A percentile compares a stretch with the other conserved stretches of the same genome.
phyloP scores from a whole-genome alignment of 2,797 vertebrate species.

The Mormyrops boulengeri region DNA sequence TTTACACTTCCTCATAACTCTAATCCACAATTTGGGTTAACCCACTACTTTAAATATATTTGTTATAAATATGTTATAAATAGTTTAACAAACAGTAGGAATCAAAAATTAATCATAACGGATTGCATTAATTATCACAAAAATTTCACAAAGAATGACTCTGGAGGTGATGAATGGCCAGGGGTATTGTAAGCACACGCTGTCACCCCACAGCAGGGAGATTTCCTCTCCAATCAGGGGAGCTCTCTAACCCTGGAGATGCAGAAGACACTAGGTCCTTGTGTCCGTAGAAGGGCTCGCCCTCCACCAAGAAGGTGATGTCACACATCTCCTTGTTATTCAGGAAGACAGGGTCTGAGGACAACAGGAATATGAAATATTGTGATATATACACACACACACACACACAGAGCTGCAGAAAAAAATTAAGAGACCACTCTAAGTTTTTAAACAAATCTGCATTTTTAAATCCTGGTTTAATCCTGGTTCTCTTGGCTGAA shows the following conservation, averaged over 20 bases:
- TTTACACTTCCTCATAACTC: too few species aligned
- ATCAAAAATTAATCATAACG: background rate
- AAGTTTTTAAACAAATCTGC: too few species aligned
- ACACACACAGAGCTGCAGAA: too few species aligned
- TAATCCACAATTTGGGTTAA: too few species aligned
- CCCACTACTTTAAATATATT: too few species aligned
- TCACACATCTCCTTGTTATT: conserved; percentile 80
- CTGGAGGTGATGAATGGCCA: background rate
- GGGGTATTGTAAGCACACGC: background rate
- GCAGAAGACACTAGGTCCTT: conserved; percentile 71
- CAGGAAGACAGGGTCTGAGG: conserved; percentile 70
- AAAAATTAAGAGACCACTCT: too few species aligned
- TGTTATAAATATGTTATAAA: too few species aligned
- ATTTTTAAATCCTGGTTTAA: too few species aligned
- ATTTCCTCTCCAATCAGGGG: background rate
- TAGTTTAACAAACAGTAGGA: background rate
- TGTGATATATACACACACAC: background rate
- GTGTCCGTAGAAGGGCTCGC: conserved; percentile 72
- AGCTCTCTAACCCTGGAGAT: conserved; percentile 59
- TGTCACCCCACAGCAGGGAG: background rate
- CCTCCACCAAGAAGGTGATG: conserved; percentile 72
- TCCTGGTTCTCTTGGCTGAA: too few species aligned
- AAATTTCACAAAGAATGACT: background rate
- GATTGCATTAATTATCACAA: background rate
- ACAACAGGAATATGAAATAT: background rate